A percentile compares a stretch with the other conserved stretches of the same genome.
phyloP scores from a whole-genome alignment of 2,888 invertebrate species.

The Drosophila niveifrons region DNA sequence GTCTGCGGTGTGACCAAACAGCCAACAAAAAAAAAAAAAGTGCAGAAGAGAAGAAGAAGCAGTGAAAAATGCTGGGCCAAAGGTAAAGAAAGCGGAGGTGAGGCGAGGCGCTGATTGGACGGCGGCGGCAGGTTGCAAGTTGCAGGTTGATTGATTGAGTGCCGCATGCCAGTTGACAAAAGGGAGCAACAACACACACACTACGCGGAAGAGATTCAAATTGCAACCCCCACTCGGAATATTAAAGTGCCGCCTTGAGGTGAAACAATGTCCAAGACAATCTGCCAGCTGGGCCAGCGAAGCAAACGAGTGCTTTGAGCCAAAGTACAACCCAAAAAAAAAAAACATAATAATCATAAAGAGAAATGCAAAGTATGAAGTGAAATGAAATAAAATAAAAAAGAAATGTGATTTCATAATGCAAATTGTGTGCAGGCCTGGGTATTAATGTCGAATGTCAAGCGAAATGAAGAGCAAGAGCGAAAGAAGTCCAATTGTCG shows the following conservation, averaged over 20 bases:
- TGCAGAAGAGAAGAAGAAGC: neutral
- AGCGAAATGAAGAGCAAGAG: slow-evolving; percentile 63
- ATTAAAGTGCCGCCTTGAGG: neutral
- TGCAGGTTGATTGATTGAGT: slow-evolving; percentile 50
- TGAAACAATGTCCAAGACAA: slow-evolving; percentile 30
- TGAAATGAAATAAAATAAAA: slow-evolving; percentile 33
- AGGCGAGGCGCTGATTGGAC: slow-evolving; percentile 38
- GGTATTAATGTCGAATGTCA: slow-evolving; percentile 83
- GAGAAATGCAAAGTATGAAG: slow-evolving; percentile 24
- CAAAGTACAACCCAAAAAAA: slow-evolving; percentile 12
- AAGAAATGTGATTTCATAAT: slow-evolving; percentile 76
- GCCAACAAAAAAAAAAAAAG: no score
- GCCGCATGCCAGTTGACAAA: slow-evolving; percentile 39
- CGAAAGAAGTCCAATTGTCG: slow-evolving; percentile 59
- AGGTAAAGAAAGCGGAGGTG: neutral
- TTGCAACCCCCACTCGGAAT: neutral
- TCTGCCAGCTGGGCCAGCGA: slow-evolving; percentile 29
- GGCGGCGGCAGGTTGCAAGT: slow-evolving; percentile 10
- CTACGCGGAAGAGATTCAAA: slow-evolving; percentile 1
- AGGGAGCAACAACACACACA: slow-evolving; percentile 6
- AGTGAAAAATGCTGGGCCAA: neutral
- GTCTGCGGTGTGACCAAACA: slow-evolving; percentile 8
- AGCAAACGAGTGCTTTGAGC: slow-evolving; percentile 68
- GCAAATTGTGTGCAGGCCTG: slow-evolving; percentile 71
- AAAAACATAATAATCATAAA: slow-evolving; percentile 21